Percentiles rank a stretch among this genome's conserved stretches.
Conservation (phyloP, 2,888 invertebrate genomes). For the Acanthosepion lycidas region DNA sequence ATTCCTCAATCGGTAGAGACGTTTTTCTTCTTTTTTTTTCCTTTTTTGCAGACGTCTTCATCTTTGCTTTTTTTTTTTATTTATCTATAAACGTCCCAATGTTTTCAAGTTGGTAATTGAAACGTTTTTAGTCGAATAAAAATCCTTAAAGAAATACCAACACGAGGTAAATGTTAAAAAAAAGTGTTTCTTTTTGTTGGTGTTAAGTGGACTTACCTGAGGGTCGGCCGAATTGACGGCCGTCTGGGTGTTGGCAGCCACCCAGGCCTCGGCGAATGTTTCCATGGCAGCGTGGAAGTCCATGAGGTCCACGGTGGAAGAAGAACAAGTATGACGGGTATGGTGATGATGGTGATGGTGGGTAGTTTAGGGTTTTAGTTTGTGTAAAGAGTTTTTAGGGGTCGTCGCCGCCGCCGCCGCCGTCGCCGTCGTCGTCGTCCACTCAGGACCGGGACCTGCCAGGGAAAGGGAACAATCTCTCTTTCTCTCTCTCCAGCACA, state of each 20-base stretch:
- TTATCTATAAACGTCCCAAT: too few relatives aligned
- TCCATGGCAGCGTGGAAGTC: conserved; percentile 99
- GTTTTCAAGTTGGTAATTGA: too few relatives aligned
- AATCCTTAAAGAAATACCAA: too few relatives aligned
- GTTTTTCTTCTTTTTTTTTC: too few relatives aligned
- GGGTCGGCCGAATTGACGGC: conserved; percentile 61
- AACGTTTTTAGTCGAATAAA: too few relatives aligned
- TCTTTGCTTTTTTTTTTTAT: too few relatives aligned
- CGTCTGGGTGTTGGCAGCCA: conserved; percentile 85
- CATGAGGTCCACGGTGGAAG: conserved; percentile 78
- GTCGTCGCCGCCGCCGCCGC: not conserved
- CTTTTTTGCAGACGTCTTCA: too few relatives aligned
- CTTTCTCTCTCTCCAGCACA: not conserved
- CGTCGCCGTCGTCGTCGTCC: not conserved
- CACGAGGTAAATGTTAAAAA: not conserved
- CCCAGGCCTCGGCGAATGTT: conserved; percentile 98
- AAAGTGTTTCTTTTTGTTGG: not conserved
- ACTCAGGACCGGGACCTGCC: conserved; percentile 16
- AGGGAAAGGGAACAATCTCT: not conserved
- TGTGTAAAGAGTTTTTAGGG: not conserved
- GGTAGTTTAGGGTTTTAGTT: not conserved
- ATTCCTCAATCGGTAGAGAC: too few relatives aligned
- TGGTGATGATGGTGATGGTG: not conserved
- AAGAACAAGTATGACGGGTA: conserved; percentile 34
- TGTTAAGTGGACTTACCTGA: conserved; percentile 51